Evolutionary conservation across 2,113 vertebrate genomes (phyloP), one percentile per base, ranked within the genome.

Genomic region (Xiphophorus maculatus): DNA sequence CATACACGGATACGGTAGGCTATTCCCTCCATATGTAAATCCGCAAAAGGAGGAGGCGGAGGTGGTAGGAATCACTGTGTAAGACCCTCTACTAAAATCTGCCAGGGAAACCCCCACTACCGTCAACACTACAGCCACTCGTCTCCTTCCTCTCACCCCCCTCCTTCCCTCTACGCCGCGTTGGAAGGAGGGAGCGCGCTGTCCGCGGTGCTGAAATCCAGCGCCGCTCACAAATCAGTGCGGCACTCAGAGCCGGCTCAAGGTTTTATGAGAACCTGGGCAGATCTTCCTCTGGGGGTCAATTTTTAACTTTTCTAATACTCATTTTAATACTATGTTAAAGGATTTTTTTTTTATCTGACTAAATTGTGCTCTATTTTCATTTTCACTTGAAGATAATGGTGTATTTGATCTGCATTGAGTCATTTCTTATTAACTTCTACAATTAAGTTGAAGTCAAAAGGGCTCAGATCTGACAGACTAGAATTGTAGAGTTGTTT

Each of bases 141-240:
- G 60, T 79, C 77, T 83, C 67, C 71, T 74, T 73, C 63, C 30
- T 44, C 78, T 44, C 78, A 71, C 51, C n/a, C 42, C 76, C 70
- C 74, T 44, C 51, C 30, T 40, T 3, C 61, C 63, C 40, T 83
- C 84, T 63, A 69, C 29, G 1, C 15, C 66, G 67, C 73, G 66
- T 63, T 33, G 33, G 73, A 51, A 80, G 79, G 71, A 66, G 61
- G 8, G 25, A 44, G 69, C 68, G 83, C 64, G 83, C 94, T 95
- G 94, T 95, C 94, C 92, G 69, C 42, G 91, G 93, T 95, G 87
- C 95, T 95, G 95, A 95, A 94, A 90, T 79, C 77, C 74, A 88
- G 85, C 87, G 28, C 88, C 89, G 76, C 75, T 91, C 86, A 87
- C 85, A 92, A 87, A 83, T 85, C 84, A 85, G 89, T 89, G 89